phyloP scores from a whole-genome alignment of 2,113 vertebrate species.

The Myrmophylax atrothorax region DNA sequence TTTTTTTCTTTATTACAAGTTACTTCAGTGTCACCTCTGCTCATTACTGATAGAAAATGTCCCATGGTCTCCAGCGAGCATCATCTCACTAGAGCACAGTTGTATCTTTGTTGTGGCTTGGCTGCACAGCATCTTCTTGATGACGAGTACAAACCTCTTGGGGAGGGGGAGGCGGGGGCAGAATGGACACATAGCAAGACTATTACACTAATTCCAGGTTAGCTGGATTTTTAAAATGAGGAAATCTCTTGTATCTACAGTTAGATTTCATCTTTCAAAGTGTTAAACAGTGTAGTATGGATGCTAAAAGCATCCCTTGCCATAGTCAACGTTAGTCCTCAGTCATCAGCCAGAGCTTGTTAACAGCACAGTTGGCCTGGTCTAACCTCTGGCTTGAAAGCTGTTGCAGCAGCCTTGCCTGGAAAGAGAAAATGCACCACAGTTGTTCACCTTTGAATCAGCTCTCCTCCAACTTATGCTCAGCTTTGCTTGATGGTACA shows the following conservation, averaged over 20 bases:
- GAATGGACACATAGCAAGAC: background rate
- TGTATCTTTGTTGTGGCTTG: background rate
- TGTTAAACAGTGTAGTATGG: background rate
- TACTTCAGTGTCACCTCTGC: background rate
- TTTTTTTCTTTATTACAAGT: background rate
- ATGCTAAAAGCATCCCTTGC: background rate
- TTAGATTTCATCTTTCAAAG: background rate
- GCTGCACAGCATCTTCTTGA: background rate
- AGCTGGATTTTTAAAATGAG: background rate
- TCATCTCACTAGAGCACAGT: background rate
- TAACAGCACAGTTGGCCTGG: background rate
- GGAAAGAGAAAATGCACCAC: background rate
- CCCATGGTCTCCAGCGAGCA: background rate
- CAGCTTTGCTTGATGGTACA: rapidly evolving
- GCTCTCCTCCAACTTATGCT: rapidly evolving
- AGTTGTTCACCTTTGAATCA: background rate
- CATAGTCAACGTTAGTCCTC: background rate
- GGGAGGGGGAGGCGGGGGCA: no score
- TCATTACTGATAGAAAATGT: background rate
- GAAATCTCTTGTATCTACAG: background rate
- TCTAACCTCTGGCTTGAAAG: background rate
- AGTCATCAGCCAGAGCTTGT: no score
- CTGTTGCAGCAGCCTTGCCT: background rate
- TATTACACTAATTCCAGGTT: background rate
- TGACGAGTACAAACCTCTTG: background rate